Base-by-base conservation (phyloP, 2,113 vertebrate species). In the Aptenodytes forsteri region DNA sequence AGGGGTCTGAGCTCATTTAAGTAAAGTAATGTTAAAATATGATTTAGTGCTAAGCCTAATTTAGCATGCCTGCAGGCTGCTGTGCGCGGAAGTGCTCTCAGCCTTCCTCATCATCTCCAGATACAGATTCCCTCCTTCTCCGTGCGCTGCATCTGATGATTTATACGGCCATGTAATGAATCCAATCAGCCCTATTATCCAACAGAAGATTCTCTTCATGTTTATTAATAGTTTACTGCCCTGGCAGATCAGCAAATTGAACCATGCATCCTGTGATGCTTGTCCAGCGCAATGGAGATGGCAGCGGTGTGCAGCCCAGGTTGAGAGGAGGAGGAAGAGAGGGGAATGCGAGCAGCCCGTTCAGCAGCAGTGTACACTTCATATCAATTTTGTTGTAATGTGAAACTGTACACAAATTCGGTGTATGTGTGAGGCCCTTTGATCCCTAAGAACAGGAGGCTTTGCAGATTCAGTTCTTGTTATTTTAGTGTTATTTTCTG, bases 221-320 rank as follows among this genome's bases (percentile, higher is more conserved):
- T 96, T 93, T 95, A 87, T 94, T 81, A 89, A 89, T 91, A 86
- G 69, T 75, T 96, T 87, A 81, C 83, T 84, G 77, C 30, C 59
- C 76, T 0, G 0, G 55, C 59, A 92, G 89, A 81, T 80, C 54
- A 58, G 72, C 83, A 55, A 7, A 62, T 50, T 65, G 61, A 83
- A 5, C 59, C 0, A 0, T 77, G 59, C 64, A 42, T 87, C 42
- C 87, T 10, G 1, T 38, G 65, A 19, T 91, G 76, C 64, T 84
- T 0, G 0, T 78, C 55, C 72, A 62, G 67, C 4, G 3, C 61
- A 23, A 0, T 5, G 29, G 92, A 67, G 82, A 23, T 61, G 61
- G 75, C 73, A 82, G 65, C 2, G 4, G 20, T 46, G n/a, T 42
- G 34, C 71, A 80, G 67, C 36, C 67, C 32, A 10, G 32, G 10